Percentiles rank a stretch among this genome's conserved stretches.
These are phyloP conservation scores for Planococcus citri DNA, from an alignment of 1,140 invertebrate genomes.

Conservation along the genomic window DNA sequence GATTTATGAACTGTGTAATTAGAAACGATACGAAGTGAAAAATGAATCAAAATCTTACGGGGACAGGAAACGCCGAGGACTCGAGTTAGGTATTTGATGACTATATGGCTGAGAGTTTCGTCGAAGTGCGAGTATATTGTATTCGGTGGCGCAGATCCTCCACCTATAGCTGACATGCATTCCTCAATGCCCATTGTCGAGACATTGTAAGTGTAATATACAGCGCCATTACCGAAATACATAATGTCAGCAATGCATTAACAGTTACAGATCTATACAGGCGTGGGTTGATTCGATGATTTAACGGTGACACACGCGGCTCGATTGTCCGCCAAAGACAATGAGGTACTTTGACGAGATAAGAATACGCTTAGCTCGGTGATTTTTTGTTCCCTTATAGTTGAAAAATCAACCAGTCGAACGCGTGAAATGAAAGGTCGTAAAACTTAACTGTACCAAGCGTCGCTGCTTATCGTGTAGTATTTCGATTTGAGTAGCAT, in stretches of 20 bases:
- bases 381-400: neutral
- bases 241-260: neutral
- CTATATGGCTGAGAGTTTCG: too few species aligned
- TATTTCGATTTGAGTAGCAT: neutral
- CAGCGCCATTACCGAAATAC: neutral
- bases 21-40: too few species aligned
- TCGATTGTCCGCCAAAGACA: neutral
- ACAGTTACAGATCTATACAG: neutral
- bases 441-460: neutral
- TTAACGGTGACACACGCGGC: neutral
- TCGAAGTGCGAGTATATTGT: too few species aligned
- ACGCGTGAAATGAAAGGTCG: neutral
- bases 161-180: too few species aligned
- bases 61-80: too few species aligned
- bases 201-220: neutral
- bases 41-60: too few species aligned
- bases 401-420: neutral
- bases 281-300: neutral
- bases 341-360: neutral
- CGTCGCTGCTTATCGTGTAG: neutral
- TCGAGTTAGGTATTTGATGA: too few species aligned
- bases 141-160: too few species aligned
- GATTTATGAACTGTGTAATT: too few species aligned
- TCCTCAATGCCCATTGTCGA: too few species aligned
- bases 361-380: neutral